A percentile compares a stretch with the other conserved stretches of the same genome.
Conservation (phyloP, 37 sponge, comb jelly and placozoan genomes). For the Petrosia ficiformis region DNA sequence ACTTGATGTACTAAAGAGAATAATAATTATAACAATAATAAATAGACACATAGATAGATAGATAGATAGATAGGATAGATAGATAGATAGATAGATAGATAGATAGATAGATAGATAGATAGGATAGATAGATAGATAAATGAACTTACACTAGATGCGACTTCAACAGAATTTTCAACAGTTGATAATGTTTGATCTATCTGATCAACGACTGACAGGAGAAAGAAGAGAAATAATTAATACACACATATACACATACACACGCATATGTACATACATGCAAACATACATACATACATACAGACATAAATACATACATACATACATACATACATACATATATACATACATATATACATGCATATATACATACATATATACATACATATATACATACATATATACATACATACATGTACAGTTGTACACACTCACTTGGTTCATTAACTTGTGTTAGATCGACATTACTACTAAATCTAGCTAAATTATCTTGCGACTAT, state of each 20-base stretch:
- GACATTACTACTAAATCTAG: conserved; percentile 15
- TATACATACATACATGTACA: too few relatives aligned
- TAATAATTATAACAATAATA: neutral
- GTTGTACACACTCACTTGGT: conserved; percentile 18
- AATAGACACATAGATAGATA: too few relatives aligned
- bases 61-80: too few relatives aligned
- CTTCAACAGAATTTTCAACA: conserved; percentile 20
- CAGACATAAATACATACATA: neutral
- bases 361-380: neutral
- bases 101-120: too few relatives aligned
- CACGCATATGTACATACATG: conserved; percentile 21
- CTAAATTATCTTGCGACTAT: conserved; percentile 37
- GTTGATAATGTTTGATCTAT: conserved; percentile 33
- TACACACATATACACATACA: conserved; percentile 20
- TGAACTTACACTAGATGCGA: conserved; percentile 22
- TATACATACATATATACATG: neutral
- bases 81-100: too few relatives aligned
- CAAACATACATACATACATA: neutral
- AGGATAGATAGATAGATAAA: too few relatives aligned
- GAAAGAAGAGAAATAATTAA: neutral
- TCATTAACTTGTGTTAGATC: conserved; percentile 31
- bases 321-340: neutral
- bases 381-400: neutral
- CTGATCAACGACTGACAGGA: conserved; percentile 19
- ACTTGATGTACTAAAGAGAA: conserved; percentile 39